Evolutionary conservation across 1,140 invertebrate species (phyloP).

Genomic region (Macrosteles quadrilineatus): DNA sequence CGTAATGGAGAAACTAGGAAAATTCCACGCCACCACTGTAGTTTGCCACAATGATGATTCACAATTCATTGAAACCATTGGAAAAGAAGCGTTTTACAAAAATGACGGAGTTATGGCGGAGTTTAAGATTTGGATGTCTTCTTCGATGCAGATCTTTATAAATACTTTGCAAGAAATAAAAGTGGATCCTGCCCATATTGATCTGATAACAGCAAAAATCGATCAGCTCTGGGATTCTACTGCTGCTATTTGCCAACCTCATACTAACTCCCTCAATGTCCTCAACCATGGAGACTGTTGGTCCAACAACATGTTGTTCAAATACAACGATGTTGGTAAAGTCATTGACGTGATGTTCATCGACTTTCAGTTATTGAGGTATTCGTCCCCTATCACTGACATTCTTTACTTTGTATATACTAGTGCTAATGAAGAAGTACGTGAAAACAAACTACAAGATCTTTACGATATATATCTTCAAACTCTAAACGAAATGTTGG

Average conservation of each 20-base stretch:
- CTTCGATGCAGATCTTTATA: background rate
- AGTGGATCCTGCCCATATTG: background rate
- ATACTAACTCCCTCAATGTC: background rate
- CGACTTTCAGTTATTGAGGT: conserved; percentile 29
- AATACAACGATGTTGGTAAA: conserved; percentile 9
- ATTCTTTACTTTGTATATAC: conserved; percentile 34
- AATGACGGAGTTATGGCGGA: background rate
- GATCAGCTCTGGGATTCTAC: background rate
- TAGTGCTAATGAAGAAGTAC: conserved; percentile 24
- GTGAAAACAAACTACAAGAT: background rate
- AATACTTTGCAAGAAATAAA: background rate
- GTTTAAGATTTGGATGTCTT: background rate
- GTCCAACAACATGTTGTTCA: conserved; percentile 38
- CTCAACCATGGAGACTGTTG: conserved; percentile 40
- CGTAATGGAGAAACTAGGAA: conserved; percentile 54
- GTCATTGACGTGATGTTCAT: conserved; percentile 13
- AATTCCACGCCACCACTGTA: conserved; percentile 60
- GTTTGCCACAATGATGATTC: conserved; percentile 56
- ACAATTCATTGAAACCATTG: conserved; percentile 32
- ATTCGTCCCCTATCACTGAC: conserved; percentile 32
- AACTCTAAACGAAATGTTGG: conserved; percentile 7
- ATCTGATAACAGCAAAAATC: background rate
- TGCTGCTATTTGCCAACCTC: background rate
- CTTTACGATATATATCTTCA: background rate
- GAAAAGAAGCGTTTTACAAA: background rate